Conservation (phyloP, 1,140 invertebrate genomes). For the Ridgeia piscesae region DNA sequence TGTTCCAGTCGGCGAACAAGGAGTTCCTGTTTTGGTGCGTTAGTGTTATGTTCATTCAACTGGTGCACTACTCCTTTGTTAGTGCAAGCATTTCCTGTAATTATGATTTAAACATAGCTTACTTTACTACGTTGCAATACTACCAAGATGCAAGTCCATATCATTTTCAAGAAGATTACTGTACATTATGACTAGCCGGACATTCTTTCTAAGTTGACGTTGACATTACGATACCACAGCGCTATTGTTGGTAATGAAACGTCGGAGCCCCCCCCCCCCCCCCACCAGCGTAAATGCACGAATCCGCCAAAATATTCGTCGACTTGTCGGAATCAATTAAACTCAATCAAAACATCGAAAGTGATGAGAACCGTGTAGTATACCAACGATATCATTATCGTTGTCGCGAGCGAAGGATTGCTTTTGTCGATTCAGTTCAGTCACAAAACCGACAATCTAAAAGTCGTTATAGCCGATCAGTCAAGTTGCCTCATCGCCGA, state of each 20-base stretch:
- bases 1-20: not conserved
- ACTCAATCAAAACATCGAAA: not conserved
- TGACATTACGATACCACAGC: not conserved
- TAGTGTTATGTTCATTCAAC: not conserved
- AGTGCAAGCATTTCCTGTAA: not conserved
- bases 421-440: not conserved
- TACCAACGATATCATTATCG: not conserved
- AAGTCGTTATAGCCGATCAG: not conserved
- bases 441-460: not conserved
- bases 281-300: not conserved
- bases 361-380: not conserved
- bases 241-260: not conserved
- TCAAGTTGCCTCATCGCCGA: not conserved
- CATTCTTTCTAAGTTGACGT: not conserved
- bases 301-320: not conserved
- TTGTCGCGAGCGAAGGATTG: not conserved
- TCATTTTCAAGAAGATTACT: not conserved
- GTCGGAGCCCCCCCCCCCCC: not conserved
- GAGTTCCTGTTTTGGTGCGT: not conserved
- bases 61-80: too few relatives aligned
- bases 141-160: not conserved
- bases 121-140: not conserved
- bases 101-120: not conserved
- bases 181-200: not conserved
- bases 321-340: not conserved